Conservation (phyloP, 2,888 invertebrate genomes). For the Hypomecis atomaria region DNA sequence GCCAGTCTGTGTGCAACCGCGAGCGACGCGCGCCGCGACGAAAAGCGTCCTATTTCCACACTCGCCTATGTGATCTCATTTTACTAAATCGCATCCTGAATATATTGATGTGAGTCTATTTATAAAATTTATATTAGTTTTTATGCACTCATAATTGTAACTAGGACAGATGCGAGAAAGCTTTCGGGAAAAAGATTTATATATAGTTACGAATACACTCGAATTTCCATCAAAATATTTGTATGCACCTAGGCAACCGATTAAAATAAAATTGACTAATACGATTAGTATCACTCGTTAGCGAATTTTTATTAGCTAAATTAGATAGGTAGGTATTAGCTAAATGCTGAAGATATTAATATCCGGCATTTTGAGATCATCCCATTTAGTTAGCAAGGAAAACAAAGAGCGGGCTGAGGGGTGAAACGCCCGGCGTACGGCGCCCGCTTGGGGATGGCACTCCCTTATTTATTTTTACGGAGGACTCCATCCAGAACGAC, state of each 20-base stretch:
- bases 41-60: slow-evolving; percentile 46
- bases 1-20: slow-evolving; percentile 67
- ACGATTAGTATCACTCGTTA: neutral
- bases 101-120: slow-evolving; percentile 59
- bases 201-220: neutral
- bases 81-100: slow-evolving; percentile 56
- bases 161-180: neutral
- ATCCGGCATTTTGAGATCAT: slow-evolving; percentile 30
- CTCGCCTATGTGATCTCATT: slow-evolving; percentile 66
- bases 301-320: neutral
- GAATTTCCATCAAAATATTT: slow-evolving; percentile 5
- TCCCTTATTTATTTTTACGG: slow-evolving; percentile 45
- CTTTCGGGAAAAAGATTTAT: neutral
- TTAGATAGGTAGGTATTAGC: neutral
- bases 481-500: slow-evolving; percentile 30
- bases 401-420: slow-evolving; percentile 56
- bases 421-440: slow-evolving; percentile 39
- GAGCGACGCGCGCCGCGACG: slow-evolving; percentile 57
- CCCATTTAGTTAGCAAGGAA: slow-evolving; percentile 43
- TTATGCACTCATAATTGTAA: slow-evolving; percentile 1
- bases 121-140: slow-evolving; percentile 30
- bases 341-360: neutral
- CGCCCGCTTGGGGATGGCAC: slow-evolving; percentile 41
- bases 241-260: neutral
- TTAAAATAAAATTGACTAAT: neutral